Base-by-base conservation (phyloP, 2,888 invertebrate species). In the Hesperia comma region DNA sequence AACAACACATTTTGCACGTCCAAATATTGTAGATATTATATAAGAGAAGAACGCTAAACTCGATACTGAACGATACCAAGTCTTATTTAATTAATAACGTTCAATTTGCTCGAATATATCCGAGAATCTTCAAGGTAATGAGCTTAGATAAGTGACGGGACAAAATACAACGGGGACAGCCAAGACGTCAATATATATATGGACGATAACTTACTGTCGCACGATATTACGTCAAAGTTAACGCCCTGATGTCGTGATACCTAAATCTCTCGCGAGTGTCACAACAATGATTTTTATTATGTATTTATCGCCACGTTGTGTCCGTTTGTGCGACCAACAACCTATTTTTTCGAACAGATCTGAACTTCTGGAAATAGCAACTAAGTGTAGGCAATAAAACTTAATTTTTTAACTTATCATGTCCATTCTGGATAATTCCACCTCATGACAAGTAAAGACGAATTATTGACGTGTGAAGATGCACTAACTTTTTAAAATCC, bases 151-250 rank as follows among this genome's bases (percentile, higher is more conserved):
- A 89, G 88, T 81, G 77, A 78, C 84, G 88, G 88, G 83, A 90
- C 86, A 83, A 86, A 91, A 92, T 92, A 91, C 86, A 81, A 83
- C 79, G 83, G 73, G 80, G 81, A 77, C 78, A 80, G 78, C 77
- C 79, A 82, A 86, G 84, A 82, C 87, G 84, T 86, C 89, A 85
- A 82, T 91, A 90, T 92, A 88, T 92, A 92, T 92, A 87, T 83
- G 87, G 78, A 82, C 85, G 86, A 80, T 92, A 92, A 87, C n/a
- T n/a, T n/a, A n/a, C 91, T 83, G 79, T 86, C 87, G 79, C 79
- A 82, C 85, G 87, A 87, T 85, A 79, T 89, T 90, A 92, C 92
- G 92, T 92, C 92, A 92, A 87, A 90, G 88, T 80, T 51, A 89
- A 88, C 90, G 90, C 88, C 90, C 91, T 84, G 89, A 84, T 85